Evolutionary conservation across 2,888 invertebrate genomes (phyloP).

Genomic region (Sialis fuliginosa): DNA sequence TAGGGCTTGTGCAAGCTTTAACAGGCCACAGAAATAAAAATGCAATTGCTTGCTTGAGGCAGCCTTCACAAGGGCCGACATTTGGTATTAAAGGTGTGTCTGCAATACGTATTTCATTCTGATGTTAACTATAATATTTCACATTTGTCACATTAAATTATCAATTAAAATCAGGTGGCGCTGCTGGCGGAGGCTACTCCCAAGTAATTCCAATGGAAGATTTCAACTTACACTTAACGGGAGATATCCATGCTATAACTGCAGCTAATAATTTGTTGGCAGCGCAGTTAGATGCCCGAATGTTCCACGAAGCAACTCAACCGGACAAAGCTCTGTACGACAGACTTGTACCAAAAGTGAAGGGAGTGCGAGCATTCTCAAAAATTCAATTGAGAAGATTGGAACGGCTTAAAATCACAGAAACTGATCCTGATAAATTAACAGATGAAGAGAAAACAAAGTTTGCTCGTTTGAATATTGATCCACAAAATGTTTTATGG

Average conservation of each 20-base stretch:
- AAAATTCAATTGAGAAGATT: conserved; percentile 67
- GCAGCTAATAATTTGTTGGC: conserved; percentile 96
- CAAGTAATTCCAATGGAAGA: conserved; percentile 98
- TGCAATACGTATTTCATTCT: not conserved
- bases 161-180: conserved; percentile 45
- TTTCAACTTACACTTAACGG: conserved; percentile 94
- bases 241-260: conserved; percentile 97
- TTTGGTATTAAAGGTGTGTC: conserved; percentile 80
- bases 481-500: conserved; percentile 81
- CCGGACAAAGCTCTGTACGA: conserved; percentile 68
- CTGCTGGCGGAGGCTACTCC: conserved; percentile 96
- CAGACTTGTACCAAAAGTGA: conserved; percentile 70
- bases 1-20: conserved; percentile 87
- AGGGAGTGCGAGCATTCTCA: conserved; percentile 68
- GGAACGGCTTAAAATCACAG: conserved; percentile 57
- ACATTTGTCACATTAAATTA: not conserved
- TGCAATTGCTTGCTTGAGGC: conserved; percentile 84
- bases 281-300: conserved; percentile 90
- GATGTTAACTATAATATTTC: not conserved
- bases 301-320: conserved; percentile 94
- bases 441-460: conserved; percentile 57
- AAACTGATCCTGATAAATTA: conserved; percentile 67
- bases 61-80: conserved; percentile 97
- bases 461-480: conserved; percentile 82
- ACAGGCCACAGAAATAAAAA: conserved; percentile 70